Evolutionary conservation across 2,797 vertebrate genomes (phyloP).

Genomic region (Dallia pectoralis): DNA sequence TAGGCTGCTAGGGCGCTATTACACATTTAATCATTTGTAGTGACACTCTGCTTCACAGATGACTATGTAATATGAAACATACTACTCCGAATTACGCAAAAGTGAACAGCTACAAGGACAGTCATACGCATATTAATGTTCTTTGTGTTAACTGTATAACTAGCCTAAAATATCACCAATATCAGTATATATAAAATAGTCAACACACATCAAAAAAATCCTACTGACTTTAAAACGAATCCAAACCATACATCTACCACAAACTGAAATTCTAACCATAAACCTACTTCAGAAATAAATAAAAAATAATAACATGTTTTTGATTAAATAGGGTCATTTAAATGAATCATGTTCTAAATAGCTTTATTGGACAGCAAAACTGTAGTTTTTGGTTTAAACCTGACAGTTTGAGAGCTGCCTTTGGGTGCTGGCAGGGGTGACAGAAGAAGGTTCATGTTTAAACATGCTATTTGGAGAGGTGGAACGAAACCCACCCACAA

Average conservation of each 20-base stretch:
- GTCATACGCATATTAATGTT: no score
- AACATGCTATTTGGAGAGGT: conserved; percentile 49
- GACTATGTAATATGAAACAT: not conserved
- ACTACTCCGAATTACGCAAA: not conserved
- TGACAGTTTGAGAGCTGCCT: conserved; percentile 11
- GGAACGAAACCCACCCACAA: conserved; percentile 45
- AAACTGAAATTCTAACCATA: not conserved
- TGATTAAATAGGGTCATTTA: not conserved
- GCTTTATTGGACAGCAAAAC: not conserved
- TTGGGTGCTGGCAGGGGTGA: conserved; percentile 38
- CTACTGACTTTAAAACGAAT: no score
- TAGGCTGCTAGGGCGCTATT: conserved; percentile 64
- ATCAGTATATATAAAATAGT: no score
- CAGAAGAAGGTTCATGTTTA: conserved; percentile 51
- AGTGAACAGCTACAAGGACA: no score
- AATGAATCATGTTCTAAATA: not conserved
- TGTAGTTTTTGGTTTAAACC: conserved; percentile 1
- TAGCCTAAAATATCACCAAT: no score
- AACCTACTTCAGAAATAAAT: not conserved
- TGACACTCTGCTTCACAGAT: conserved; percentile 50
- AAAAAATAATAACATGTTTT: not conserved
- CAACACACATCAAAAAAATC: no score
- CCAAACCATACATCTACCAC: no score
- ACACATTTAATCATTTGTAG: conserved; percentile 54
- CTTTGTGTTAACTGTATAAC: no score